A percentile compares a stretch with the other conserved stretches of the same genome.
phyloP scores from a whole-genome alignment of 2,113 vertebrate species.

The Hemibagrus wyckioides region DNA sequence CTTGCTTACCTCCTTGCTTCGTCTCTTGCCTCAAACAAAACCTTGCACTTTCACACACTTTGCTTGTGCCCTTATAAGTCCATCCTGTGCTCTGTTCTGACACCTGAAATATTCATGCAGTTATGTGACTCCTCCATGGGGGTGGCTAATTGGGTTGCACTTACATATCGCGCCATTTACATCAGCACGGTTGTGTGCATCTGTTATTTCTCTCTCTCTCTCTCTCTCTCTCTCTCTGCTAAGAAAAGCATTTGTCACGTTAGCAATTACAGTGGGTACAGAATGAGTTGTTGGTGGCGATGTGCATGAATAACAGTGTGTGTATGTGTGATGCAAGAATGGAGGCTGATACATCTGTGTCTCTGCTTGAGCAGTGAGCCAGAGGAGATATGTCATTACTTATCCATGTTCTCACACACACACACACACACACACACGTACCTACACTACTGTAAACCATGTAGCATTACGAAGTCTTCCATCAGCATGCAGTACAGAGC shows the following conservation, averaged over 20 bases:
- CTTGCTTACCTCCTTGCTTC: conserved; percentile 4
- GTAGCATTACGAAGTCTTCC: background rate
- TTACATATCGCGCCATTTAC: conserved; percentile 26
- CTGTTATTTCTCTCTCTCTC: background rate
- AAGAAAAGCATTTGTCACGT: conserved; percentile 21
- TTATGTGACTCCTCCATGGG: conserved; percentile 11
- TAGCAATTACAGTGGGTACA: conserved; percentile 32
- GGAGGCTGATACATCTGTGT: conserved; percentile 27
- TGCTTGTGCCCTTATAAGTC: background rate
- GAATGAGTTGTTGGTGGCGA: background rate
- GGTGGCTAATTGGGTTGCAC: conserved; percentile 35
- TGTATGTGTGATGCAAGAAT: background rate
- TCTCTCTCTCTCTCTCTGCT: too few relatives aligned
- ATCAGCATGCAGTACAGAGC: background rate
- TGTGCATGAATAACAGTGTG: conserved; percentile 8
- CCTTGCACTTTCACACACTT: background rate
- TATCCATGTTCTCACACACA: conserved; percentile 6
- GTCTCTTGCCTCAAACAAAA: background rate
- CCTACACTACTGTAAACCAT: background rate
- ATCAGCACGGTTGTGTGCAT: background rate
- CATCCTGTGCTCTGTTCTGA: conserved; percentile 16
- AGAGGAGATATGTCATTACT: conserved; percentile 21
- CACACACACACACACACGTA: conserved; percentile 33
- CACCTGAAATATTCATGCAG: conserved; percentile 33
- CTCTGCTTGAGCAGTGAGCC: background rate